Base-by-base conservation (phyloP, 92 coral and sea anemone species). In the Palythoa grandiflora region DNA sequence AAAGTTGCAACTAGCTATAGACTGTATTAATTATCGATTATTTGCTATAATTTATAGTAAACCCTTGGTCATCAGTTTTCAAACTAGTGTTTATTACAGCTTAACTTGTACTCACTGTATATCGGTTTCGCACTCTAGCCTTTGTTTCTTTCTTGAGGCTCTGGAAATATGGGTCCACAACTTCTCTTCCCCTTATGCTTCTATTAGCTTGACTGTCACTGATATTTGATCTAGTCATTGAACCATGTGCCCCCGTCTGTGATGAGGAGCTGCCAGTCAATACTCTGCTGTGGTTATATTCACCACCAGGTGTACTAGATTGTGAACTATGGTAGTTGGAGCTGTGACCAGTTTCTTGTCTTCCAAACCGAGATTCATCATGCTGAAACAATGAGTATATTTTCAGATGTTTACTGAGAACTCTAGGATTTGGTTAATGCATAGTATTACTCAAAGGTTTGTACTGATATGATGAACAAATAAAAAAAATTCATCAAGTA, bases 101-200 rank as follows among this genome's bases (percentile, higher is more conserved):
- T 72, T 0, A 28, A 28, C 0, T 28, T 17, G 6, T 79, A 79
- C 84, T 60, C 71, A 79, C 84, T 17, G 71, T 59, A 17, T n/a
- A 79, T 79, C 84, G 59, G 70, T 79, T 38, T 39, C 65, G 70
- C 28, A 79, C 55, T 79, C 84, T 60, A 17, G 70, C 84, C 66
- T 79, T 79, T 59, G 84, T 79, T 60, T 79, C 54, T 38, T 60
- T 79, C 72, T 60, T 79, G 36, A 61, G 84, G 71, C 60, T 79
- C 17, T 61, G 84, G 28, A 79, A 68, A 51, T 79, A 79, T 17
- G 65, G 84, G 17, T 79, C 73, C 71, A 79, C 70, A 60, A 79
- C 54, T 61, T 79, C 84, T 79, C 84, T 39, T 60, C 60, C 84
- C 55, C 73, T 79, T 28, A 39, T 60, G 52, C 71, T 57, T 79